Percentiles rank a stretch among this genome's conserved stretches.
Conservation (phyloP, 2,113 vertebrate genomes). For the Phoxinus phoxinus region DNA sequence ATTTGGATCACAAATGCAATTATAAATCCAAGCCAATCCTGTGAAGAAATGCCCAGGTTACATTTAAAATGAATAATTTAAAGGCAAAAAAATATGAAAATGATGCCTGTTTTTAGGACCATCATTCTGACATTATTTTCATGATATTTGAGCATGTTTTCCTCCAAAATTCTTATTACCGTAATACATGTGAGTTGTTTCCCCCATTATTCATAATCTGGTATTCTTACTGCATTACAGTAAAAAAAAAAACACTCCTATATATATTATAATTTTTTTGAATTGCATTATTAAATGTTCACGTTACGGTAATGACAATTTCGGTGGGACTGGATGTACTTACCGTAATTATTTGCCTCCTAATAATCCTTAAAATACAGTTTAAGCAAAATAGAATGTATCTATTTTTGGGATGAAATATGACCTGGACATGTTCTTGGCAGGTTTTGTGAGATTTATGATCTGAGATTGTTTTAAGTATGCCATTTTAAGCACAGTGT, state of each 20-base stretch:
- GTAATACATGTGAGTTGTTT: neutral
- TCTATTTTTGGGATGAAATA: neutral
- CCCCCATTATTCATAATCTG: neutral
- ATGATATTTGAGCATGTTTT: neutral
- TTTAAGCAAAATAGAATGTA: neutral
- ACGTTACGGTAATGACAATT: neutral
- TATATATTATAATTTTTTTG: neutral
- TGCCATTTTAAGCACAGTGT: neutral
- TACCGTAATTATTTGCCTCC: neutral
- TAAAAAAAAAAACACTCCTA: neutral
- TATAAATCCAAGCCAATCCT: neutral
- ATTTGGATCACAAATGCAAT: neutral
- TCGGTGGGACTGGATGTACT: neutral
- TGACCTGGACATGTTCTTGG: conserved; percentile 3
- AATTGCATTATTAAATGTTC: neutral
- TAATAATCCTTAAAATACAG: neutral
- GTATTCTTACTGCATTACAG: no score
- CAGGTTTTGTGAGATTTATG: neutral
- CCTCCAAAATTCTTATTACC: neutral
- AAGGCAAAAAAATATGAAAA: neutral
- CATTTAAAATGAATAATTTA: neutral
- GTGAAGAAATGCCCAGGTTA: conserved; percentile 11
- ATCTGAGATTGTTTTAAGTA: neutral
- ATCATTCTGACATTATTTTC: neutral
- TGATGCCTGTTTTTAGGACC: neutral